Base-by-base conservation (phyloP, 2,888 invertebrate species). In the Nephrotoma appendiculata region DNA sequence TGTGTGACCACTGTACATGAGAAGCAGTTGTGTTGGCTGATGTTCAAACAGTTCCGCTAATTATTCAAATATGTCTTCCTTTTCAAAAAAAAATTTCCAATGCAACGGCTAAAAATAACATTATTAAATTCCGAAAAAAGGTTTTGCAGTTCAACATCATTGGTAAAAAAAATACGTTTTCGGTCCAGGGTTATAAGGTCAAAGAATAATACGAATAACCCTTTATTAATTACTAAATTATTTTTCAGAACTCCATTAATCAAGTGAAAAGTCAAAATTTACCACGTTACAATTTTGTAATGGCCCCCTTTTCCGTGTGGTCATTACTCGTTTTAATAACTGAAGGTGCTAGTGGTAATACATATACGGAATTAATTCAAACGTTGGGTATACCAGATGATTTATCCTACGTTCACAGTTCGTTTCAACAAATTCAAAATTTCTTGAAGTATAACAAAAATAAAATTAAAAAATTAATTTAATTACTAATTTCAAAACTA, bases 231-330 rank as follows among this genome's bases (percentile, higher is more conserved):
- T 83, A 83, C 6, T 83, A 31, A n/a, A 12, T 83, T 83, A 15
- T 83, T 41, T 83, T 84, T 1, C 15, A 84, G 84, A 41, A 43
- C 9, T 84, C 84, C 2, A 7, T 84, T 42, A 42, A 5, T 11
- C 7, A 7, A 15, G 83, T 84, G 31, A 9, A 42, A 15, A 43
- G n/a, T 31, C 31, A 31, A 84, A 84, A 84, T 41, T n/a, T 42
- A 41, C 41, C 31, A 86, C 44, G 45, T 48, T 88, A 84, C 31
- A 90, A 95, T 89, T 91, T 95, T 88, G 93, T 95, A 84, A 90
- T 95, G 88, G 94, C 95, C 0, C 95, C 95, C 4, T 93, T 94
- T 87, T 94, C 95, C 0, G 91, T 95, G 12, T 95, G 95, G 95
- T 93, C 94, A 0, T 91, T 94, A 0, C 89, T 95, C 85, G 91